Conservation (phyloP, 2,888 invertebrate genomes). For the Diaphora mendica region DNA sequence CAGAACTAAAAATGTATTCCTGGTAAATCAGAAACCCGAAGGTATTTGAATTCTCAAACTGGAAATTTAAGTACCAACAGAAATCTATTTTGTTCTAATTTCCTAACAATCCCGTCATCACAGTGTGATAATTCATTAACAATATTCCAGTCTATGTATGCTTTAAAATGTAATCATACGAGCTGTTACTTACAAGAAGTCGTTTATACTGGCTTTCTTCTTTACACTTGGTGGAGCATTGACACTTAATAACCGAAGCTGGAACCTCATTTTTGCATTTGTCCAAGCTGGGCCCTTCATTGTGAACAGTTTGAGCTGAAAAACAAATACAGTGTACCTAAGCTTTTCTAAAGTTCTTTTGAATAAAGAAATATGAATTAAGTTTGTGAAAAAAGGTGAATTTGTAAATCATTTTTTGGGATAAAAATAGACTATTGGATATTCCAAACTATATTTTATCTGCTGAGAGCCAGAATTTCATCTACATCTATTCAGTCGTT, state of each 20-base stretch:
- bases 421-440: too few relatives aligned
- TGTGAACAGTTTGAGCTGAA: conserved; percentile 91
- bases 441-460: too few relatives aligned
- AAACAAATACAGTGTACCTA: conserved; percentile 8
- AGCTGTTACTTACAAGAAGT: conserved; percentile 83
- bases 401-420: too few relatives aligned
- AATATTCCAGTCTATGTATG: too few relatives aligned
- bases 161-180: too few relatives aligned
- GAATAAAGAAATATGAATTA: too few relatives aligned
- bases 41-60: neutral
- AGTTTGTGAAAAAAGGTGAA: too few relatives aligned
- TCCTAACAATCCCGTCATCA: too few relatives aligned
- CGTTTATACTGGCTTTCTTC: conserved; percentile 85
- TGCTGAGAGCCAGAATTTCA: too few relatives aligned
- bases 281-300: conserved; percentile 93
- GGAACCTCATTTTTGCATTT: conserved; percentile 91
- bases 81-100: neutral
- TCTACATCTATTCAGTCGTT: too few relatives aligned
- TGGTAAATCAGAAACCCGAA: neutral
- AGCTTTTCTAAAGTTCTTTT: neutral
- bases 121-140: too few relatives aligned
- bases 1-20: neutral
- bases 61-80: neutral
- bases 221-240: conserved; percentile 88
- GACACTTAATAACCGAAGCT: conserved; percentile 89